Percentiles rank a stretch among this genome's conserved stretches.
These are phyloP conservation scores for Cephus spinipes DNA, from an alignment of 2,888 invertebrate species.

Conservation along the genomic window DNA sequence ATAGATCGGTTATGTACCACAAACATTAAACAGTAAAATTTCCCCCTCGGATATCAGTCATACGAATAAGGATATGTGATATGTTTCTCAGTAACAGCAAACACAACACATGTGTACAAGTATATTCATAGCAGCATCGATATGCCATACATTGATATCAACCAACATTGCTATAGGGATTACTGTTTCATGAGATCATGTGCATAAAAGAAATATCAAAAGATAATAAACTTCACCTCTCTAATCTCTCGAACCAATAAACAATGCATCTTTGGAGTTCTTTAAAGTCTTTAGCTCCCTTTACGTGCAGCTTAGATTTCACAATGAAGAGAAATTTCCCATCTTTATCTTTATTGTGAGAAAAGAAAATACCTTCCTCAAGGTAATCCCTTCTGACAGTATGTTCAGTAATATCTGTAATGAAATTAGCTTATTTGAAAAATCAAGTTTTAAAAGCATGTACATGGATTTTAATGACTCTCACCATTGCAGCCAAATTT, in stretches of 20 bases:
- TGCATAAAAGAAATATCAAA: background rate
- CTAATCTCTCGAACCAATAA: slow-evolving; percentile 87
- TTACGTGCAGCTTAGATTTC: slow-evolving; percentile 83
- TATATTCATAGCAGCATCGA: background rate
- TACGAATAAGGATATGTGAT: background rate
- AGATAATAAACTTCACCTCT: slow-evolving; percentile 68
- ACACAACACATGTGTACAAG: background rate
- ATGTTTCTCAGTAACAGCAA: background rate
- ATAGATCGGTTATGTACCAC: background rate
- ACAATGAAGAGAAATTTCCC: slow-evolving; percentile 83
- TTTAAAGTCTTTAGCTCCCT: slow-evolving; percentile 80
- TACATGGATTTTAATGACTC: background rate
- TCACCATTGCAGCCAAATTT: slow-evolving; percentile 80
- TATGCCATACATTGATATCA: background rate
- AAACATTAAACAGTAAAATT: background rate
- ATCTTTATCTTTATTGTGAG: slow-evolving; percentile 83
- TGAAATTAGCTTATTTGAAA: slow-evolving; percentile 23
- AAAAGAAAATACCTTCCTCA: slow-evolving; percentile 82
- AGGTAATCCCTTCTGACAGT: slow-evolving; percentile 80
- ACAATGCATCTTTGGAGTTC: slow-evolving; percentile 84
- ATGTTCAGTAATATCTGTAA: slow-evolving; percentile 76
- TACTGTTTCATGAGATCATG: background rate
- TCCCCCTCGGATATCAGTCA: background rate
- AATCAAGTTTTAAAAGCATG: slow-evolving; percentile 1
- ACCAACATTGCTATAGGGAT: background rate